phyloP scores from a whole-genome alignment of 1,140 invertebrate species.

The Bombus waltoni region DNA sequence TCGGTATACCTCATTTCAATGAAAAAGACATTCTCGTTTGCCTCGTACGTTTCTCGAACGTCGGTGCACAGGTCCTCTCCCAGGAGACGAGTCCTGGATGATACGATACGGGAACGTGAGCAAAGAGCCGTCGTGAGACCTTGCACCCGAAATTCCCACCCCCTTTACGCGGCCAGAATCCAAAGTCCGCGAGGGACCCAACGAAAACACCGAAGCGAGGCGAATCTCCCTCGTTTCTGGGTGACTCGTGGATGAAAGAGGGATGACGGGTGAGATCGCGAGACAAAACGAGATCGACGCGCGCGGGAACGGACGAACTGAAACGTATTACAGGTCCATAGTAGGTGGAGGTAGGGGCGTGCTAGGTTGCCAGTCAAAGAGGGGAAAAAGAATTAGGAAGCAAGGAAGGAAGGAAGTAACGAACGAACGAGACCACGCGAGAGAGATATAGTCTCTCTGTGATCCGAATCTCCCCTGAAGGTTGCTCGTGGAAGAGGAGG shows the following conservation, averaged over 20 bases:
- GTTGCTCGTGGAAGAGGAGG: constrained; percentile 69
- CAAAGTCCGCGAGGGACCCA: not conserved
- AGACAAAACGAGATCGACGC: constrained; percentile 13
- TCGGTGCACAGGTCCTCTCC: not conserved
- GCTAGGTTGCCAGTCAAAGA: not conserved
- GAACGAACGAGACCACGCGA: constrained; percentile 11
- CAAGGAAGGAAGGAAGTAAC: constrained; percentile 29
- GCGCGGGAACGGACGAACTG: constrained; percentile 16
- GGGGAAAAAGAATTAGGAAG: constrained; percentile 38
- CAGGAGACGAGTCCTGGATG: not conserved
- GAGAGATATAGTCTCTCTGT: not conserved
- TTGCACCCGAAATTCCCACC: constrained; percentile 28
- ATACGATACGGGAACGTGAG: not conserved
- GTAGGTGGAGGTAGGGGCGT: not conserved
- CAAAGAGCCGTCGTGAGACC: not conserved
- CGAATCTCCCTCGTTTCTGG: constrained; percentile 34
- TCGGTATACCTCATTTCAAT: not conserved
- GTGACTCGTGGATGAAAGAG: constrained; percentile 29
- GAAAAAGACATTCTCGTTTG: not conserved
- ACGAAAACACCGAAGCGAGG: constrained; percentile 22
- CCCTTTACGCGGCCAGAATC: constrained; percentile 28
- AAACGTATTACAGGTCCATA: constrained; percentile 12
- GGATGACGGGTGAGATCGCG: not conserved
- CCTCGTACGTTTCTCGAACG: not conserved
- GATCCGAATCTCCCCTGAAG: constrained; percentile 65